Conservation (phyloP, 2,113 vertebrate species). For the Megaptera novaeangliae region DNA sequence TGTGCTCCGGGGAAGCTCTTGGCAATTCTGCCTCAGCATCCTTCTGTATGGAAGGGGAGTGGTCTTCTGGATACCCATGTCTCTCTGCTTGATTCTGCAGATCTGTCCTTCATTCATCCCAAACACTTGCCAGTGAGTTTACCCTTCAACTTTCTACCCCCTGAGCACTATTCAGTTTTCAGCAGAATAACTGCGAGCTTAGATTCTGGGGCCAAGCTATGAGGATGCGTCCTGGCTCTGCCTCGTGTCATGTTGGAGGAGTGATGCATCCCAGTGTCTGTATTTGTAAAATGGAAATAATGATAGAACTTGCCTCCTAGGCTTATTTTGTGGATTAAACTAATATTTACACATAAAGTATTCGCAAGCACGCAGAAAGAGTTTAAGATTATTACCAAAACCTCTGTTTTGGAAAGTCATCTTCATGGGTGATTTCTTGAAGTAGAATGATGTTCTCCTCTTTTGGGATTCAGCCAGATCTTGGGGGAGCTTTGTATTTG, state of each 20-base stretch:
- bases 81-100: neutral
- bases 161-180: neutral
- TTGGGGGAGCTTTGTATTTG: neutral
- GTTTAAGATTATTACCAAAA: neutral
- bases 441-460: neutral
- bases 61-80: neutral
- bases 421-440: neutral
- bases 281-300: neutral
- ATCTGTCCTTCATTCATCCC: neutral
- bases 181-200: neutral
- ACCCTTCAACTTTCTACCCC: neutral
- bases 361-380: neutral
- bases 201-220: neutral
- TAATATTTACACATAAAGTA: neutral
- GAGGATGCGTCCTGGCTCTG: neutral
- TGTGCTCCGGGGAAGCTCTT: neutral
- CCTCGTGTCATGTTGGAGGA: neutral
- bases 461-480: neutral
- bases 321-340: slow-evolving; percentile 4
- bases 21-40: neutral
- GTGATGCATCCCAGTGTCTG: neutral
- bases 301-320: neutral
- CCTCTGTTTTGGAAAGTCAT: neutral
- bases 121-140: neutral
- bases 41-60: neutral